These are phyloP conservation scores for Quiscalus mexicanus DNA, from an alignment of 2,113 vertebrate genomes.

Conservation along the genomic window DNA sequence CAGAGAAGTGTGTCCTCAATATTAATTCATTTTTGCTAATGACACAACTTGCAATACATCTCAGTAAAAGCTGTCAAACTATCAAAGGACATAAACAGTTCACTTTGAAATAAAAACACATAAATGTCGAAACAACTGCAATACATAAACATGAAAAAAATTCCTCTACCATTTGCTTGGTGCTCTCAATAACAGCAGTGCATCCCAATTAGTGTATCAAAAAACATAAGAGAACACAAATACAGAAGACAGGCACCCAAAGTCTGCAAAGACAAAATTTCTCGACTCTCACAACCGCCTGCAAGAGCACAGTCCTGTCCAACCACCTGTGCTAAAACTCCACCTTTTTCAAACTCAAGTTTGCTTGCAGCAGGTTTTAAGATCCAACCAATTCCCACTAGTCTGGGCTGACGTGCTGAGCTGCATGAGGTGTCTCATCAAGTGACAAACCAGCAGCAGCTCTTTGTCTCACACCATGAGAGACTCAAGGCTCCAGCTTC, in stretches of 20 bases:
- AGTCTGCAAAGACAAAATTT: not conserved
- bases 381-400: not conserved
- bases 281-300: not conserved
- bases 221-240: not conserved
- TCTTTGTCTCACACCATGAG: not conserved
- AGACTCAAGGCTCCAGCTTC: not conserved
- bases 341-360: not conserved
- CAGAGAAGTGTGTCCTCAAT: not conserved
- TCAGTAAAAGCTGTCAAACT: slow-evolving; percentile 9
- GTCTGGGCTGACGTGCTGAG: not conserved
- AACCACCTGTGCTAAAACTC: not conserved
- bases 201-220: not conserved
- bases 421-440: not conserved
- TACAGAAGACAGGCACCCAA: not conserved
- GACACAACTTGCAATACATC: not conserved
- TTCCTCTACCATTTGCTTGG: not conserved
- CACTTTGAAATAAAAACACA: not conserved
- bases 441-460: not conserved
- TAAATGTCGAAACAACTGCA: not conserved
- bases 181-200: not conserved
- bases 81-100: not conserved
- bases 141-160: slow-evolving; percentile 1
- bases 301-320: not conserved
- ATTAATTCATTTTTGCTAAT: not conserved
- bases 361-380: not conserved